Conservation (phyloP, 2,113 vertebrate species). For the Nansenia antarctica region DNA sequence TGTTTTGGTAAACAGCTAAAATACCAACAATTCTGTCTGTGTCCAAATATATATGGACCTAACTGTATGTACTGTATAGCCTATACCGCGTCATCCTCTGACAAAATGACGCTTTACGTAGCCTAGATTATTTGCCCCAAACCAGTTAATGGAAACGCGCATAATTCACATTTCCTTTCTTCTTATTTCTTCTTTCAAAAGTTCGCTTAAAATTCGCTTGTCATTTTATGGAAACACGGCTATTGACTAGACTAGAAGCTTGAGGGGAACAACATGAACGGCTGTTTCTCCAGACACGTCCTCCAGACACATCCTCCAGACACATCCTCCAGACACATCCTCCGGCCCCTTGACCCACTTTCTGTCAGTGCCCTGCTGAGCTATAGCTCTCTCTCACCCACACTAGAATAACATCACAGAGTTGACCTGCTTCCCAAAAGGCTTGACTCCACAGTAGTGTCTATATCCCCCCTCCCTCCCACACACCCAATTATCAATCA, state of each 20-base stretch:
- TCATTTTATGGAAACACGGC: background rate
- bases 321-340: background rate
- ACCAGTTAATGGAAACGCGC: background rate
- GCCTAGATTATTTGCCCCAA: no score
- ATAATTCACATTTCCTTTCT: no score
- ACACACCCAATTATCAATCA: no score
- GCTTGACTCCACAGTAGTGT: slow-evolving; percentile 4
- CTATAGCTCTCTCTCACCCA: background rate
- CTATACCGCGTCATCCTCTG: background rate
- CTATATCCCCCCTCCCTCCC: background rate
- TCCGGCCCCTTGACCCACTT: slow-evolving; percentile 17
- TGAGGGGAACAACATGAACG: background rate
- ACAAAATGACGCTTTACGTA: no score
- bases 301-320: background rate
- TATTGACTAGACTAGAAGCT: slow-evolving; percentile 6
- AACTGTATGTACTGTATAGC: no score
- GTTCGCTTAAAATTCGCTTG: background rate
- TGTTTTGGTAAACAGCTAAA: no score
- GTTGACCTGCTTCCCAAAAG: background rate
- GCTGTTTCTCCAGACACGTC: background rate
- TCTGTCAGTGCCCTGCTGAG: slow-evolving; percentile 4
- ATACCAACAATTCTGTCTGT: no score
- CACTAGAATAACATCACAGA: background rate
- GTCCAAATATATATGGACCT: no score
- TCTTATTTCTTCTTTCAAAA: no score